Base-by-base conservation (phyloP, 2,888 invertebrate species). In the Tetragnatha montana region DNA sequence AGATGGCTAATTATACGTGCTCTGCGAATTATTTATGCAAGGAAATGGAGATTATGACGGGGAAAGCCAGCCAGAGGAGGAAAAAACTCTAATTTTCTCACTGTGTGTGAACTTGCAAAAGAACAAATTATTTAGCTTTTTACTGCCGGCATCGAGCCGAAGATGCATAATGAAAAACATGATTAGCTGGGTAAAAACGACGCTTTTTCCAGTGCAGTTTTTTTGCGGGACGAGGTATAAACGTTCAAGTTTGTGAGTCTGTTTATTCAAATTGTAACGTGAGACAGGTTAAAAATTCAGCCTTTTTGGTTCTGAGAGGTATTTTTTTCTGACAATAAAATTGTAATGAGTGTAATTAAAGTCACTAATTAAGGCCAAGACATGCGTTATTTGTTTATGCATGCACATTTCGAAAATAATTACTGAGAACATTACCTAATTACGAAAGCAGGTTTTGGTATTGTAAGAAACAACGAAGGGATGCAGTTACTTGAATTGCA, bases 21-120 rank as follows among this genome's bases (percentile, higher is more conserved):
- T 60, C 50, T 35, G 81, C 50, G 85, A 85, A 85, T 89, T 89
- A 89, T 89, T 89, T 85, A 85, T 85, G 76, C 76, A 35, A 51
- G 19, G 84, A 69, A 50, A 81, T 19, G 21, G 49, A 21, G 19
- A 68, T 74, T 60, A 60, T 60, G 60, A 60, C 17, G 60, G 71
- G 60, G 22, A 74, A 50, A 51, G n/a, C 51, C 14, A 17, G n/a
- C n/a, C n/a, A n/a, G n/a, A n/a, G n/a, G 49, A 49, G 71, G 60
- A 76, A 84, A 80, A 70, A 7, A 7, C 14, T 60, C 74, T 84
- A 81, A 88, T 88, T 88, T 81, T 70, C 79, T 69, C 35, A 35
- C 69, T 68, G 69, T 8, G 51, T 60, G 60, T 60, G 68, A 70
- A 69, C 69, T 50, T 12, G 73, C 60, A 60, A 73, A 82, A 71